Evolutionary conservation across 2,113 vertebrate species (phyloP), one percentile per base, ranked within the genome.

Genomic region (Cromileptes altivelis): DNA sequence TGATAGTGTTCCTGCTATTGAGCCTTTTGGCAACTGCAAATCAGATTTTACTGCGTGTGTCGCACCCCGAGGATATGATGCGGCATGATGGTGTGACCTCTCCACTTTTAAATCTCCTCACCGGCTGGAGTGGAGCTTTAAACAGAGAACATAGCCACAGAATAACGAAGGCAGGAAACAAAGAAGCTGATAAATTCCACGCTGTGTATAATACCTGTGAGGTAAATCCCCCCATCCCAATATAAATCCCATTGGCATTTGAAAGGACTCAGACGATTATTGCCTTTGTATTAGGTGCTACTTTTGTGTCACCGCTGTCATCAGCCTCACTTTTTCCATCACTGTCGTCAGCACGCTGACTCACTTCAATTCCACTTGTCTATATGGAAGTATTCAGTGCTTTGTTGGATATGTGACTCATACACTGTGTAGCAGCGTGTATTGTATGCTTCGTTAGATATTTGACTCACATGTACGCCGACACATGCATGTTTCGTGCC

Each of bases 401-500:
- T 75, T 62, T 55, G 61, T 27, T 13, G 30, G 27, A 18, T 13
- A 55, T 23, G 19, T 56, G 64, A 76, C 53, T 68, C 70, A 75
- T 67, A 21, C 21, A 11, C 11, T 12, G 42, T 60, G 15, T 27
- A 15, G 18, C 47, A 21, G 42, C 6, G 40, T 58, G 6, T 9
- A 33, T 63, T 33, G 12, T 25, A 8, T 5, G 4, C 49, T 56
- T 15, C 74, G 19, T 14, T 10, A 17, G 42, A 21, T 14, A 27
- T 53, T 15, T 70, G 10, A 21, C 70, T 23, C 33, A 53, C 6
- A 10, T n/a, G 4, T 25, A 27, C n/a, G 2, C 11, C 3, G 6
- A 8, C 64, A 68, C 63, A 52, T 19, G 17, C 25, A 33, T 1
- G 21, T 42, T 57, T 50, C 27, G 52, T 70, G 11, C 30, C 9